A percentile compares a stretch with the other conserved stretches of the same genome.
phyloP scores from a whole-genome alignment of 2,888 invertebrate genomes.

The Netelia virgata region DNA sequence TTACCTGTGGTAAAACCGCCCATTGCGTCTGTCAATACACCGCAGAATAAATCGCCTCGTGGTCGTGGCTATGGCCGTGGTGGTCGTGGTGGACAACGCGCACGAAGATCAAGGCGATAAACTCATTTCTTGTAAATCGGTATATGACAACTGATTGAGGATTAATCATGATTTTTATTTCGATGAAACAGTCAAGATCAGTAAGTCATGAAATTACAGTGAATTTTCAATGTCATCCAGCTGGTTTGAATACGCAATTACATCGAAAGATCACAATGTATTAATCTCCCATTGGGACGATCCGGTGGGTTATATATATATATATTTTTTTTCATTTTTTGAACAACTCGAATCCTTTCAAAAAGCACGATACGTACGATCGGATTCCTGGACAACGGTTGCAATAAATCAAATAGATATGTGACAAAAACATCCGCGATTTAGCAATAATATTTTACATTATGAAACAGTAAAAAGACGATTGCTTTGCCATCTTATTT shows the following conservation, averaged over 20 bases:
- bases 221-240: not conserved
- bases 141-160: conserved; percentile 23
- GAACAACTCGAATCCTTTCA: conserved; percentile 30
- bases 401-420: conserved; percentile 14
- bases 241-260: not conserved
- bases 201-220: not conserved
- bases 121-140: conserved; percentile 11
- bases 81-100: conserved; percentile 77
- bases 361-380: conserved; percentile 4
- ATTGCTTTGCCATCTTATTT: conserved; percentile 17
- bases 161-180: conserved; percentile 41
- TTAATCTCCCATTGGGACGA: conserved; percentile 6
- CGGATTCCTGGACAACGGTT: conserved; percentile 24
- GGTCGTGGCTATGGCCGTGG: conserved; percentile 79
- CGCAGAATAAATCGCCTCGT: conserved; percentile 68
- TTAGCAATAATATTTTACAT: conserved; percentile 22
- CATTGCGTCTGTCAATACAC: conserved; percentile 40
- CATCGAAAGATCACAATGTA: conserved; percentile 9
- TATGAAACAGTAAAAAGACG: not conserved
- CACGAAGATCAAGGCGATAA: conserved; percentile 83
- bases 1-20: conserved; percentile 33
- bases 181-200: conserved; percentile 9
- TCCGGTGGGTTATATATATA: not conserved
- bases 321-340: conserved; percentile 25
- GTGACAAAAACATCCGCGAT: not conserved